Base-by-base conservation (phyloP, 2,113 vertebrate genomes). In the Micromys minutus region DNA sequence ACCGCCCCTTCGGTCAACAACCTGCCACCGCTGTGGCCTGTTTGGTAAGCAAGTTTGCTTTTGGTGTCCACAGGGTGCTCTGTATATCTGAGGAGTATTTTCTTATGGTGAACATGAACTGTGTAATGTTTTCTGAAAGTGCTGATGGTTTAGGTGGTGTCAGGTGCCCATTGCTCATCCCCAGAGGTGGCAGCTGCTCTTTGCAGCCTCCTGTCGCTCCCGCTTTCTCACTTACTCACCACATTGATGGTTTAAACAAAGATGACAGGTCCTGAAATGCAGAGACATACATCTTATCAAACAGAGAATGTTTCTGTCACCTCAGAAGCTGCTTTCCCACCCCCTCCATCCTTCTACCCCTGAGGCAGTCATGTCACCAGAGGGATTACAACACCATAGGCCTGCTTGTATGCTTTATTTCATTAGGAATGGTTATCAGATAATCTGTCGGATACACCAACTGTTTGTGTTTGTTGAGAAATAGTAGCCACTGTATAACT, bases 1-100 rank as follows among this genome's bases (percentile, higher is more conserved):
- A 42, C 67, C 95, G 19, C 95, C 93, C 17, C 42, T 96, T 80
- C 92, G 87, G n/a, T 95, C 67, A 7, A 97, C 76, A 45, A 98
- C 98, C 57, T 99, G 98, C 91, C 98, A 98, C 97, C 84, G 50
- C 3, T 99, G 98, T 80, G 98, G 98, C 57, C 94, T 98, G 0
- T 98, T 92, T 94, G 98, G 98, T 99, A 97, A 98, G 98, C 87
- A 39, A 72, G 19, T 86, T 1, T 36, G 3, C 71, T 57, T 55
- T 39, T n/a, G 42, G 4, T 52, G 24, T 50, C n/a, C 50, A 2
- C 61, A 39, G 55, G n/a, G 5, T 77, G 36, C 22, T 90, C 19
- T 61, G 7, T 9, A 52, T 21, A n/a, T 69, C 24, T 52, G 72
- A 72, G 75, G 87, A 63, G 31, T 50, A 7, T 39, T 95, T 39